Conservation (phyloP, 2,797 vertebrate species). For the Arremon brunneinucha region DNA sequence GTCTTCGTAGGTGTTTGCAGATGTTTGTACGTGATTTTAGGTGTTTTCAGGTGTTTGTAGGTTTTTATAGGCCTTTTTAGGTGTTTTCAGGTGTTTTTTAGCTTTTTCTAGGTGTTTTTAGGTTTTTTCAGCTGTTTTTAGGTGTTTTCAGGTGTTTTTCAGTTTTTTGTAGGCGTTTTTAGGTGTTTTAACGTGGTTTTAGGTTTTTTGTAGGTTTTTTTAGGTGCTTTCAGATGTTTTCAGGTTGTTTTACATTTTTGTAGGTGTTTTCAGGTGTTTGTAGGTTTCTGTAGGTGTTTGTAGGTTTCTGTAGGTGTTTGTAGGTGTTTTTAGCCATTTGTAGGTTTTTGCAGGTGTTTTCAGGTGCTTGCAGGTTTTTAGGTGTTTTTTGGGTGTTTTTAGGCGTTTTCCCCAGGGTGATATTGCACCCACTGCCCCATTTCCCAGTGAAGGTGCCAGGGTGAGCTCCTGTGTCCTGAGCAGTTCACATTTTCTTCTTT, state of each 20-base stretch:
- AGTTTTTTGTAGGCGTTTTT: neutral
- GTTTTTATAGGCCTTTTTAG: too few species aligned
- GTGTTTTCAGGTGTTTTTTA: too few species aligned
- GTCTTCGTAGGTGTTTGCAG: too few species aligned
- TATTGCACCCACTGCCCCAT: rapidly evolving
- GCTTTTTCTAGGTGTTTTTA: too few species aligned
- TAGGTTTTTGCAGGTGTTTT: too few species aligned
- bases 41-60: too few species aligned
- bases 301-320: neutral
- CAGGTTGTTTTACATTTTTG: too few species aligned
- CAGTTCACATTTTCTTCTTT: neutral
- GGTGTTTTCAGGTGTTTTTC: neutral
- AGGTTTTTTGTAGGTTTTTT: neutral
- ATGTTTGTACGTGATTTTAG: too few species aligned
- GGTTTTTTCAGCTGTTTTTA: too few species aligned
- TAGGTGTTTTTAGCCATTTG: neutral
- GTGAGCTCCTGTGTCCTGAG: neutral
- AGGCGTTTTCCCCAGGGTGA: neutral
- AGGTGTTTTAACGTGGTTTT: too few species aligned
- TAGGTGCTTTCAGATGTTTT: too few species aligned
- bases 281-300: neutral
- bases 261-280: too few species aligned
- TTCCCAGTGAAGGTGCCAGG: rapidly evolving
- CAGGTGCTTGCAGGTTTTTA: neutral
- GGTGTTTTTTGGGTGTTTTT: neutral